Evolutionary conservation across 2,113 vertebrate species (phyloP), one percentile per base, ranked within the genome.

Genomic region (Callopanchax toddi): DNA sequence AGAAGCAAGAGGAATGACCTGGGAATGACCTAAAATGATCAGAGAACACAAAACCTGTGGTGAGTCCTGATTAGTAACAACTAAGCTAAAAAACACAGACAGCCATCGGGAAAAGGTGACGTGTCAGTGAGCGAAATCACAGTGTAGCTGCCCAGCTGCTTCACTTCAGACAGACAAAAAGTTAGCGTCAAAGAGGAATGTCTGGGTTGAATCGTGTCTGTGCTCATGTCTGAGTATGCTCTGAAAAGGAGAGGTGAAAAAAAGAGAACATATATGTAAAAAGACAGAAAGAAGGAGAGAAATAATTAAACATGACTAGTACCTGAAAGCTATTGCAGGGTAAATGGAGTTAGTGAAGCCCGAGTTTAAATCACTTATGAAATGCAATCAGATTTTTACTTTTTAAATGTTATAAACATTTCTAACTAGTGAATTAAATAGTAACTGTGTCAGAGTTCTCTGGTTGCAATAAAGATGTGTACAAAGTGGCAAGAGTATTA

Each of bases 51-150:
- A 71, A 52, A 63, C 37, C 51, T 51, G 44, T 32, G 37, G 7
- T 20, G 61, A 73, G 59, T 67, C n/a, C 55, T 10, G 17, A 49
- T 74, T 73, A 74, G 37, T 59, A 82, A 79, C 57, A 32, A 9
- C 69, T 49, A 59, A 81, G 59, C 64, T 80, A 69, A 76, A 87
- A 86, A 87, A 85, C 79, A 67, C 83, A 88, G 82, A 87, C 79
- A 70, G 53, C 68, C 65, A 17, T 32, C 42, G 54, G n/a, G 46
- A 71, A 78, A 74, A 80, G 73, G 58, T 61, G 69, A 51, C 11
- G 18, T 77, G 71, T 72, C 67, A 61, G 53, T 55, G 29, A 71
- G 51, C 86, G 37, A 79, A 80, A 75, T 71, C 67, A 84, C 78
- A 80, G 25, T 59, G 61, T 44, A 78, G 79, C 71, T 39, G 67